Evolutionary conservation across 2,888 invertebrate genomes (phyloP).

Genomic region (Limnephilus rhombicus): DNA sequence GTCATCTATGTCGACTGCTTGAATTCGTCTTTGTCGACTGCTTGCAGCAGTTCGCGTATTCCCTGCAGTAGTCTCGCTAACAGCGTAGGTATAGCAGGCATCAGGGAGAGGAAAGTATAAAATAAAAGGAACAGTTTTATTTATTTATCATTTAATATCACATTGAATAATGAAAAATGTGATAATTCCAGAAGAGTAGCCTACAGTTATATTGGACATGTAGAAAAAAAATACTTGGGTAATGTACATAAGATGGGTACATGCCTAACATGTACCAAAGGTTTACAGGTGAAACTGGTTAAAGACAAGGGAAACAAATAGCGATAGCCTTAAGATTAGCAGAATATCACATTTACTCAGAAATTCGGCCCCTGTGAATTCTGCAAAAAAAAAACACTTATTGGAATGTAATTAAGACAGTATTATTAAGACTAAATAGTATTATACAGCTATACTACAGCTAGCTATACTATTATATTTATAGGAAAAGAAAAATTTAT

Average conservation of each 20-base stretch:
- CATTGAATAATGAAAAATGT: slow-evolving; percentile 13
- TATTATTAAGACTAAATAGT: neutral
- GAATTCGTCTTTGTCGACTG: too few species aligned
- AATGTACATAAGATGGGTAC: neutral
- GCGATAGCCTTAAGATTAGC: neutral
- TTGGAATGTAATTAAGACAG: neutral
- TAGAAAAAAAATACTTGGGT: neutral
- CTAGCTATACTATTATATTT: neutral
- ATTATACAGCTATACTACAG: too few species aligned
- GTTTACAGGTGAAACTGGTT: neutral
- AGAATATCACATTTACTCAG: neutral
- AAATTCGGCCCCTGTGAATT: neutral
- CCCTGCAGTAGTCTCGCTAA: neutral
- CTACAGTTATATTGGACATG: neutral
- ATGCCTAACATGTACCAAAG: neutral
- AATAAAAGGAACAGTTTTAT: neutral
- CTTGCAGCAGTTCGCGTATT: too few species aligned
- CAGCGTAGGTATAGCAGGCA: neutral
- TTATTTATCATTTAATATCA: slow-evolving; percentile 13
- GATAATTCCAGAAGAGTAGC: neutral
- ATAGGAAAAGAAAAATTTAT: neutral
- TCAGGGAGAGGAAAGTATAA: neutral
- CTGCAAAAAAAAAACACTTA: neutral
- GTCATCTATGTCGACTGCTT: too few species aligned
- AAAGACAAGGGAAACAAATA: neutral